A percentile compares a stretch with the other conserved stretches of the same genome.
Evolutionary conservation across 2,797 vertebrate genomes (phyloP).

Genomic region (Sternarchorhynchus goeldii): DNA sequence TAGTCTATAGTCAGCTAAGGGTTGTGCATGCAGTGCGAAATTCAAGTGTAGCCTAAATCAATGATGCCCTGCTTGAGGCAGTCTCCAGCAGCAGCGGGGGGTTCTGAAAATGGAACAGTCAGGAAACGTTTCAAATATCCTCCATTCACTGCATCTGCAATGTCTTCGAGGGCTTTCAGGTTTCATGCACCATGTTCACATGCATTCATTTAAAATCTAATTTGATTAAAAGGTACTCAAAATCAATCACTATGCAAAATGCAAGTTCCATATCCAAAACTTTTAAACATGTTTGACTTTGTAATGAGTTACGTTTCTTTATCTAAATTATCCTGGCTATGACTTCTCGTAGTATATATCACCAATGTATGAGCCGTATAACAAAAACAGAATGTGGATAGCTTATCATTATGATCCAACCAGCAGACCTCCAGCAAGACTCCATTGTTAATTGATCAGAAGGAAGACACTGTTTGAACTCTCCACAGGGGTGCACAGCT

Average conservation of each 20-base stretch:
- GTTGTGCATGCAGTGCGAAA: constrained; percentile 36
- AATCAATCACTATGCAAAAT: constrained; percentile 3
- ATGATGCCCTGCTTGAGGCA: constrained; percentile 21
- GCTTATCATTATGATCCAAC: constrained; percentile 1
- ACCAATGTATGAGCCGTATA: neutral
- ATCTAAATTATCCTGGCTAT: neutral
- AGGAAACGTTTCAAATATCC: constrained; percentile 4
- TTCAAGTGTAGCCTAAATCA: constrained; percentile 38
- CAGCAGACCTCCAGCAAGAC: neutral
- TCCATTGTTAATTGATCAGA: neutral
- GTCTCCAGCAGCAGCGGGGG: neutral
- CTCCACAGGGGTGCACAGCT: constrained; percentile 10
- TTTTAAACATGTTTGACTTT: neutral
- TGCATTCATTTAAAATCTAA: constrained; percentile 15
- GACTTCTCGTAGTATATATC: neutral
- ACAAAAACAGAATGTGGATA: neutral
- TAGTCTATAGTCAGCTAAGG: neutral
- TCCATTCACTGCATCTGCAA: neutral
- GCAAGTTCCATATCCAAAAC: neutral
- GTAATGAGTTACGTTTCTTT: neutral
- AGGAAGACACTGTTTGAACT: constrained; percentile 9
- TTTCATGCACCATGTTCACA: neutral
- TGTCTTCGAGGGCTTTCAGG: neutral
- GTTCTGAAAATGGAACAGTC: neutral
- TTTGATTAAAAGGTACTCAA: constrained; percentile 11